phyloP scores from a whole-genome alignment of 2,113 vertebrate species.

The Ammospiza caudacuta region DNA sequence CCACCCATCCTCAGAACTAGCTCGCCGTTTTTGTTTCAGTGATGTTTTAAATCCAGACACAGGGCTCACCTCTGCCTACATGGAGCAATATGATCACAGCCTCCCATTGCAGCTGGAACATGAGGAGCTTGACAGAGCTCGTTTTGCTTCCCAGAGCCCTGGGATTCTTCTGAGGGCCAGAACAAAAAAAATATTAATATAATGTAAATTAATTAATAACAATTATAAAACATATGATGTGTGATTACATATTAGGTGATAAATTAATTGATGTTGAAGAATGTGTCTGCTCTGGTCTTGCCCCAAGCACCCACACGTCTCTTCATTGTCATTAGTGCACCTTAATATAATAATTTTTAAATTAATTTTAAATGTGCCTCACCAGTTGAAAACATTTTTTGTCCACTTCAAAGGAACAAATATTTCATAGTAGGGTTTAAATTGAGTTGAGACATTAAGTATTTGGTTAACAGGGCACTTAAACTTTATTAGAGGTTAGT shows the following conservation, averaged over 20 bases:
- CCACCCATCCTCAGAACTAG: fast-evolving
- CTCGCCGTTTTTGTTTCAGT: background rate
- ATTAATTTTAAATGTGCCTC: background rate
- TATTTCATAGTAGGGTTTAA: background rate
- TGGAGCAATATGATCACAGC: fast-evolving
- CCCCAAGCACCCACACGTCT: background rate
- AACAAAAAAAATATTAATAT: background rate
- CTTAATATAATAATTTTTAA: background rate
- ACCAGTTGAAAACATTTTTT: background rate
- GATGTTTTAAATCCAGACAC: background rate
- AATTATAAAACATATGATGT: background rate
- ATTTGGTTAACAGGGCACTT: conserved; percentile 16
- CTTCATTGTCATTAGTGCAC: background rate
- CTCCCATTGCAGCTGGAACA: background rate
- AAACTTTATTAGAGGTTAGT: background rate
- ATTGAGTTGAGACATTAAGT: background rate
- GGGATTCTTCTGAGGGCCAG: background rate
- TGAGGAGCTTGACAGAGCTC: background rate
- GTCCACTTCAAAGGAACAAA: background rate
- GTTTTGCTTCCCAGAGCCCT: background rate
- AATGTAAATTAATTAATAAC: background rate
- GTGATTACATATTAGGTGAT: background rate
- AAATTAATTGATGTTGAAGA: background rate
- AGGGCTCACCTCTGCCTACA: background rate
- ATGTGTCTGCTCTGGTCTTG: background rate